A percentile compares a stretch with the other conserved stretches of the same genome.
Conservation (phyloP, 2,888 invertebrate genomes). For the Erebia aethiops region DNA sequence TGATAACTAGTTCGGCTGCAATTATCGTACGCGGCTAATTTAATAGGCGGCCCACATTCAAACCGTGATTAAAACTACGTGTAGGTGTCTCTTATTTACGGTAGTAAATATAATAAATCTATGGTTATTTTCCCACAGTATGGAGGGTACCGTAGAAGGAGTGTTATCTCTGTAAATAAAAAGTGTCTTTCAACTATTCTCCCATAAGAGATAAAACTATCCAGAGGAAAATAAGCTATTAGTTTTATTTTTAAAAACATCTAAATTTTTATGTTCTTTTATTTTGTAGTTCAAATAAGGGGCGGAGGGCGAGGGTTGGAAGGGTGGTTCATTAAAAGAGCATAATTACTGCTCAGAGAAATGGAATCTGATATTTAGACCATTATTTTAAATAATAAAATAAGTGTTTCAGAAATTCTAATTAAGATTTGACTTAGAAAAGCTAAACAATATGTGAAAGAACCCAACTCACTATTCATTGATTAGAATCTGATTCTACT, state of each 20-base stretch:
- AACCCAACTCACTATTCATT: background rate
- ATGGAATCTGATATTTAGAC: conserved; percentile 9
- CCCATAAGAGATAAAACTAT: too few relatives aligned
- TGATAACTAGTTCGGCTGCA: conserved; percentile 33
- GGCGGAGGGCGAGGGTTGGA: background rate
- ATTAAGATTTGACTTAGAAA: background rate
- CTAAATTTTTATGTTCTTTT: too few relatives aligned
- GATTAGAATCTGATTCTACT: background rate
- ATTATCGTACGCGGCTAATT: conserved; percentile 20
- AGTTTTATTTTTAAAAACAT: too few relatives aligned
- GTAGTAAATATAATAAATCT: too few relatives aligned
- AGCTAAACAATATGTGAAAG: background rate
- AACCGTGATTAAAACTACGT: background rate
- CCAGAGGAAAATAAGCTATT: too few relatives aligned
- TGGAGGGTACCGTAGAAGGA: too few relatives aligned
- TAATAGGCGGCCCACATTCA: conserved; percentile 1
- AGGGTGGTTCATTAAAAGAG: conserved; percentile 13
- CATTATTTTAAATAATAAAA: conserved; percentile 6
- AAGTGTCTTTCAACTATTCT: too few relatives aligned
- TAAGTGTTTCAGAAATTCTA: background rate
- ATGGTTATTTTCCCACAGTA: background rate
- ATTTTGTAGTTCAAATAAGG: too few relatives aligned
- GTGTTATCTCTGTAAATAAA: too few relatives aligned
- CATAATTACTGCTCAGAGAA: conserved; percentile 17
- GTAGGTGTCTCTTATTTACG: too few relatives aligned